phyloP scores from a whole-genome alignment of 2,797 vertebrate species.

The Pseudochirops corinnae region DNA sequence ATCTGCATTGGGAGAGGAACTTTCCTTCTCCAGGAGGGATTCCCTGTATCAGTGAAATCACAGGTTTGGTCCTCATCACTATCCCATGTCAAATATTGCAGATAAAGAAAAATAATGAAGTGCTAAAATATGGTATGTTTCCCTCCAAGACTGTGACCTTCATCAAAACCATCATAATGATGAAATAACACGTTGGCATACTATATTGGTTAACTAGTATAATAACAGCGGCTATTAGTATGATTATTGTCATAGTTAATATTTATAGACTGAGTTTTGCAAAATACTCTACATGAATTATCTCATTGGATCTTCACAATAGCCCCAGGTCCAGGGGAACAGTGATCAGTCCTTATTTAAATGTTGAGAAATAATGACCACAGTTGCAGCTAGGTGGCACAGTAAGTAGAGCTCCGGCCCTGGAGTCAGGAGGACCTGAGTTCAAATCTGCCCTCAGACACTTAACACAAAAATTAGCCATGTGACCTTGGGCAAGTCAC shows the following conservation, averaged over 20 bases:
- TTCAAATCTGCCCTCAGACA: no score
- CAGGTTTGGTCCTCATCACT: background rate
- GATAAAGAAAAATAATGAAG: background rate
- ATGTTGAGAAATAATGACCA: background rate
- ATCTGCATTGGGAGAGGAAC: background rate
- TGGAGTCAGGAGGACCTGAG: no score
- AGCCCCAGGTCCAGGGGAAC: background rate
- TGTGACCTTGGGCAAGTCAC: no score
- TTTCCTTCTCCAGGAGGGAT: background rate
- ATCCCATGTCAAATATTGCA: background rate
- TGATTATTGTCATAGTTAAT: background rate
- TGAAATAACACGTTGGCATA: background rate
- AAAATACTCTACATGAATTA: background rate
- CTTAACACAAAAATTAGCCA: no score
- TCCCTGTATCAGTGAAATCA: background rate
- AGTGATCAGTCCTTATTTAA: background rate
- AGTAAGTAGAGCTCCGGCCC: no score
- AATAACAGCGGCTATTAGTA: background rate
- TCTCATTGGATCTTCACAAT: background rate
- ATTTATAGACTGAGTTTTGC: background rate
- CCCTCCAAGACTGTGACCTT: background rate
- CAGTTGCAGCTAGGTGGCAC: no score
- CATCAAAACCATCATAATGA: background rate
- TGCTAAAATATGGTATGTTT: background rate
- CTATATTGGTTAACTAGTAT: background rate